Evolutionary conservation across 2,113 vertebrate genomes (phyloP).

Genomic region (Thymallus thymallus): DNA sequence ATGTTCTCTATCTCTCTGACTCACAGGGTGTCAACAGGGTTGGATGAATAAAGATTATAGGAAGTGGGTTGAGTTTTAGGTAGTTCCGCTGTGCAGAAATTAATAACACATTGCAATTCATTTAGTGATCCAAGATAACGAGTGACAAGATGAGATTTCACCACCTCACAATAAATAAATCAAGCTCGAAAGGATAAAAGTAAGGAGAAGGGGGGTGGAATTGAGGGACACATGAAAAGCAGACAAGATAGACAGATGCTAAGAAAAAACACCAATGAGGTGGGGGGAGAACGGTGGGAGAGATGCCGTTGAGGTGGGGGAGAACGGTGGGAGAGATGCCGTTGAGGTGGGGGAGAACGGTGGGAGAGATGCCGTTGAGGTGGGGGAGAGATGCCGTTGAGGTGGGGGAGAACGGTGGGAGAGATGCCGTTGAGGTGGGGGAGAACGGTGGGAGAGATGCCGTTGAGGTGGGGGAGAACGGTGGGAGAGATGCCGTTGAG

Average conservation of each 20-base stretch:
- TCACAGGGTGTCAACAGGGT: background rate
- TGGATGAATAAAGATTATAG: background rate
- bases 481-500: too few relatives aligned
- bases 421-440: too few relatives aligned
- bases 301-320: conserved; percentile 16
- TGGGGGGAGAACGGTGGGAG: conserved; percentile 26
- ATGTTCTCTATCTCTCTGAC: background rate
- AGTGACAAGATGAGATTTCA: background rate
- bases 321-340: too few relatives aligned
- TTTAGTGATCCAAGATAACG: conserved; percentile 6
- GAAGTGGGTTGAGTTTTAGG: background rate
- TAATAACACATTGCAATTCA: conserved; percentile 4
- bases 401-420: too few relatives aligned
- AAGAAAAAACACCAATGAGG: conserved; percentile 32
- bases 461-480: too few relatives aligned
- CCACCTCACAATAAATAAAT: conserved; percentile 3
- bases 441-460: too few relatives aligned
- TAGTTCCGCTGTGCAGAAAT: conserved; percentile 5
- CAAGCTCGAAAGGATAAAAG: conserved; percentile 11
- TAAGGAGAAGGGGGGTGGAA: conserved; percentile 14
- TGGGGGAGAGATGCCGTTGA: too few relatives aligned
- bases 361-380: too few relatives aligned
- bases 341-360: too few relatives aligned
- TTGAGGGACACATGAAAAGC: conserved; percentile 5
- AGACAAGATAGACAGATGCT: conserved; percentile 30